A percentile compares a stretch with the other conserved stretches of the same genome.
These are phyloP conservation scores for Hanleya hanleyi DNA, from an alignment of 2,888 invertebrate genomes.

Conservation along the genomic window DNA sequence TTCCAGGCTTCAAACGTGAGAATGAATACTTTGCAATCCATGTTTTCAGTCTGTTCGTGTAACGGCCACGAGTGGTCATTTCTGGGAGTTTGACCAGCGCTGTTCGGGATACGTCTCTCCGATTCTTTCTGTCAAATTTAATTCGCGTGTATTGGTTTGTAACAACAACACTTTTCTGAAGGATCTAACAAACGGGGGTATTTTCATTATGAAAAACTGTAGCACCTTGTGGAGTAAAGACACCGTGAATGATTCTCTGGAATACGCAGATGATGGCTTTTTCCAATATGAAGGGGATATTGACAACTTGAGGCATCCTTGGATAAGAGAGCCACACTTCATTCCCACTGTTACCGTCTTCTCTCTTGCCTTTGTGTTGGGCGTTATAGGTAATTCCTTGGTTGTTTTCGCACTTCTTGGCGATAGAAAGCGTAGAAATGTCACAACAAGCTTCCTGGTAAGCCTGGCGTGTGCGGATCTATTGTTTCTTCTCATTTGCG, in stretches of 20 bases:
- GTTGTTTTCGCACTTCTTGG: constrained; percentile 74
- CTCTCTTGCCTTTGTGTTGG: constrained; percentile 69
- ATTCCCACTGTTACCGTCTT: constrained; percentile 39
- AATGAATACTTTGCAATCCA: no score
- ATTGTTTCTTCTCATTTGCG: constrained; percentile 74
- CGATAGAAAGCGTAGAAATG: constrained; percentile 69
- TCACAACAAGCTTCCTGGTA: constrained; percentile 69
- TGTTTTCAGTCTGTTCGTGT: no score
- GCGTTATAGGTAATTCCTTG: constrained; percentile 74
- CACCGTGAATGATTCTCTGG: not conserved
- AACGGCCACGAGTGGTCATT: no score
- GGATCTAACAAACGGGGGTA: no score
- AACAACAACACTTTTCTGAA: no score
- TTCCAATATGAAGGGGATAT: constrained; percentile 45
- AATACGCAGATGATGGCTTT: not conserved
- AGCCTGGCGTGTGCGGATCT: constrained; percentile 74
- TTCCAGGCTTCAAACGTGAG: no score
- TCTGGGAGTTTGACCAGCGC: no score
- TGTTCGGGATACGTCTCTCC: no score
- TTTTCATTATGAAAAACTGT: no score
- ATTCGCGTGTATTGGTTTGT: no score
- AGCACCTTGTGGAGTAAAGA: no score
- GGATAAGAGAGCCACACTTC: constrained; percentile 35
- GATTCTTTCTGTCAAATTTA: no score
- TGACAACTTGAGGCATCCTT: constrained; percentile 46